Base-by-base conservation (phyloP, 1,140 invertebrate genomes). In the Orussus abietinus region DNA sequence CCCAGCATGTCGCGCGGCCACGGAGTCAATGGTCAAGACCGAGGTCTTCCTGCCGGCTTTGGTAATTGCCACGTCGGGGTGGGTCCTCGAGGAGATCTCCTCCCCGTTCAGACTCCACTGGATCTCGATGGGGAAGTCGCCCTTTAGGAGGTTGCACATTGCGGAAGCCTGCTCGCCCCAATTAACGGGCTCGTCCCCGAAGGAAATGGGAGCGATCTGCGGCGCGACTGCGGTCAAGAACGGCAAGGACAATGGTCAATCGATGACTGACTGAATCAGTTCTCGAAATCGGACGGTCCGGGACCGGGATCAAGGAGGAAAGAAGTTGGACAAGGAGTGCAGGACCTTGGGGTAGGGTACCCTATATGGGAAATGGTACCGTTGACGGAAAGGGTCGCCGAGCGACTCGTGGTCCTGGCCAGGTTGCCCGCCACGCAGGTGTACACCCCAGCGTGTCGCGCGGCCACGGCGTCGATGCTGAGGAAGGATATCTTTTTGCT, bases 61-160 rank as follows among this genome's bases (percentile, higher is more conserved):
- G 42, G 75, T 68, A 7, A 78, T 79, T 48, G 65, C 74, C 18
- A 80, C 75, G 40, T 75, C 55, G 43, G 65, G 57, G 33, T 71
- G 61, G 15, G 57, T 60, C 5, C 66, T 62, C 15, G 13, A 13
- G 6, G 62, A 62, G 12, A 80, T 65, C n/a, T 73, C 53, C 39
- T 72, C 70, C 45, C 69, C 73, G 51, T 82, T 78, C 44, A 80
- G 69, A 26, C 69, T 68, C 84, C 85, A 87, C 5, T 75, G 76
- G 22, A 90, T 85, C 47, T 79, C 79, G 26, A 90, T 75, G 1
- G 87, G 86, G 42, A 80, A 73, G 58, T 88, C 86, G 4, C 87
- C 87, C 58, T 86, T 85, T 39, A 80, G 78, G 26, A 86, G 80
- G 42, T 79, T 80, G 62, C 85, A 88, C 41, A 76, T 75, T 53